Evolutionary conservation across 2,113 vertebrate genomes (phyloP), one percentile per base, ranked within the genome.

Genomic region (Tapirus terrestris): DNA sequence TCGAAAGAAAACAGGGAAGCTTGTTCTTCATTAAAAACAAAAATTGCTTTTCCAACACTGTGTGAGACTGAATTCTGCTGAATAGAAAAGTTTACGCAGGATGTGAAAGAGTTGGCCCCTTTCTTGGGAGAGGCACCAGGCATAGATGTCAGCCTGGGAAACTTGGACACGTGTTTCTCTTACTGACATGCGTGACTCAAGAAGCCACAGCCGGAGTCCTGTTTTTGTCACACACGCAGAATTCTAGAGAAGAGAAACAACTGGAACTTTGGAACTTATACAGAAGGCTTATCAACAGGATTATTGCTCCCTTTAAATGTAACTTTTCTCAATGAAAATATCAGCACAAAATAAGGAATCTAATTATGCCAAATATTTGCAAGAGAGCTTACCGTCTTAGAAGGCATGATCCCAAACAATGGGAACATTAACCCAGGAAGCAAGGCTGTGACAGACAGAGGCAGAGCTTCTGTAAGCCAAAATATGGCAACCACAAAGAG

Each of bases 361-460:
- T 79, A 91, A 84, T 76, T 11, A 17, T 60, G 36, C 70, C 6
- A 48, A 60, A 56, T 68, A 86, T 65, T 94, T n/a, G 7, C 25
- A 63, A n/a, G 65, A 76, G 79, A 14, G 45, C 60, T 98, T 99
- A 99, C 99, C 56, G 96, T 0, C n/a, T 99, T 98, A 6, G 99
- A 99, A 97, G 94, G 72, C 99, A 99, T 99, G 98, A 99, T 99
- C 85, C 99, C 99, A 67, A 99, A 99, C 48, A 99, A 33, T 0
- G 99, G 99, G 76, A 99, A 99, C 98, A 99, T 98, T 79, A 99
- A 95, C 7, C 99, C 99, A 10, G 99, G 99, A 6, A 99, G 97
- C 97, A 99, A 98, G 91, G 99, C 99, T 2, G 99, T 99, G 67
- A 99, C 98, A 43, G 99, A 99, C 96, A 99, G 98, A 6, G 99